phyloP scores from a whole-genome alignment of 2,113 vertebrate species.

The Plestiodon gilberti region DNA sequence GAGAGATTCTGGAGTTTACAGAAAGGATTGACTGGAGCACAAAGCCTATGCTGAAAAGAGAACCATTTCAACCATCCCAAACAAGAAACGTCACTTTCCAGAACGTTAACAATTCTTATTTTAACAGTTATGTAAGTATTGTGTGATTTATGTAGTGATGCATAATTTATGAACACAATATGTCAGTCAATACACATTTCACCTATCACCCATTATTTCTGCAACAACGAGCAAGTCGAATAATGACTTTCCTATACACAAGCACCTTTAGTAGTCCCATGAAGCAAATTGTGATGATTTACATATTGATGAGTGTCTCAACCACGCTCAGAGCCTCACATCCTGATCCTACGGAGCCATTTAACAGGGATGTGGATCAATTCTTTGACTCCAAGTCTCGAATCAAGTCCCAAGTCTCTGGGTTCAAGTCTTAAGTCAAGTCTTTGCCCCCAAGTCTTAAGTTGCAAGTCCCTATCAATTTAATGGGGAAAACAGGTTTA shows the following conservation, averaged over 20 bases:
- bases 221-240: background rate
- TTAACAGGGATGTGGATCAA: no score
- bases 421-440: no score
- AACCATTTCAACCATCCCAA: background rate
- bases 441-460: no score
- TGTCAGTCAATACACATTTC: background rate
- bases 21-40: background rate
- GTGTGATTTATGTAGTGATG: background rate
- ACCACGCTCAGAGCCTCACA: background rate
- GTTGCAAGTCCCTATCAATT: no score
- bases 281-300: conserved; percentile 8
- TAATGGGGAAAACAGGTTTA: no score
- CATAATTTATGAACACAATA: background rate
- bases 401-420: no score
- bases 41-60: background rate
- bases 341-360: background rate
- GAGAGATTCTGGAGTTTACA: conserved; percentile 5
- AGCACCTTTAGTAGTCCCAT: background rate
- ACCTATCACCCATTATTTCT: background rate
- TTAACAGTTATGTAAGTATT: background rate
- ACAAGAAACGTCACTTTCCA: background rate
- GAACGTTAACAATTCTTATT: background rate
- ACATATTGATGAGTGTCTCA: background rate
- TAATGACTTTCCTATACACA: background rate
- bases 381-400: no score